These are phyloP conservation scores for Crocidura indochinensis DNA, from an alignment of 2,797 vertebrate genomes.

Conservation along the genomic window DNA sequence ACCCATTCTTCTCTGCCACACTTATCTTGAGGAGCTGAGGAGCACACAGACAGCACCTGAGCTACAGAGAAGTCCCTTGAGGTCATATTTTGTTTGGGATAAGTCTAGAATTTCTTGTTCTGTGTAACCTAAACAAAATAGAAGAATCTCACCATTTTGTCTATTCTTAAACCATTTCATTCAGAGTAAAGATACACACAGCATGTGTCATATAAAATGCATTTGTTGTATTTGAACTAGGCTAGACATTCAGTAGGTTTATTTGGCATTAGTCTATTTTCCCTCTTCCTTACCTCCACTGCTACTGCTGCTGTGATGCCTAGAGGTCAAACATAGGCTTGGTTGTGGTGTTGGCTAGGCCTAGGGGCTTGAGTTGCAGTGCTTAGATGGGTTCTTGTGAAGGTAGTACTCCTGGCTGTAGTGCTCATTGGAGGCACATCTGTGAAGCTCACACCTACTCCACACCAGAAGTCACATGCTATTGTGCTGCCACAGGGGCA, in stretches of 20 bases:
- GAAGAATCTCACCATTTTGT: background rate
- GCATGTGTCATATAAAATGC: constrained; percentile 15
- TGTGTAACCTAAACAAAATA: constrained; percentile 51
- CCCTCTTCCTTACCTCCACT: no score
- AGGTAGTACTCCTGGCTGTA: no score
- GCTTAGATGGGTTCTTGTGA: no score
- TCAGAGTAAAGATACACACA: background rate
- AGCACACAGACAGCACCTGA: constrained; percentile 63
- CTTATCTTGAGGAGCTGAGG: constrained; percentile 65
- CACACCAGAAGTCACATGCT: no score
- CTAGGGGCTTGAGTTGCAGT: no score
- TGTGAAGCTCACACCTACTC: no score
- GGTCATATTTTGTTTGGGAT: constrained; percentile 41
- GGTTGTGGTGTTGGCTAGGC: no score
- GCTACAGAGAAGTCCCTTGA: constrained; percentile 61
- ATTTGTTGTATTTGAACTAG: constrained; percentile 35
- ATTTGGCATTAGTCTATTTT: constrained; percentile 26
- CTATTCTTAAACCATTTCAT: constrained; percentile 62
- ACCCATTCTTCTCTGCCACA: constrained; percentile 86
- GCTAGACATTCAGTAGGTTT: constrained; percentile 40
- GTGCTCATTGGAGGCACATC: no score
- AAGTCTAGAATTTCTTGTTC: constrained; percentile 73
- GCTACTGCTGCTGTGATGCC: no score
- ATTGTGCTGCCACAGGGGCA: no score
- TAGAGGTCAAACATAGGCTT: no score